Conservation (phyloP, 2,113 vertebrate species). For the Psephotus haematonotus region DNA sequence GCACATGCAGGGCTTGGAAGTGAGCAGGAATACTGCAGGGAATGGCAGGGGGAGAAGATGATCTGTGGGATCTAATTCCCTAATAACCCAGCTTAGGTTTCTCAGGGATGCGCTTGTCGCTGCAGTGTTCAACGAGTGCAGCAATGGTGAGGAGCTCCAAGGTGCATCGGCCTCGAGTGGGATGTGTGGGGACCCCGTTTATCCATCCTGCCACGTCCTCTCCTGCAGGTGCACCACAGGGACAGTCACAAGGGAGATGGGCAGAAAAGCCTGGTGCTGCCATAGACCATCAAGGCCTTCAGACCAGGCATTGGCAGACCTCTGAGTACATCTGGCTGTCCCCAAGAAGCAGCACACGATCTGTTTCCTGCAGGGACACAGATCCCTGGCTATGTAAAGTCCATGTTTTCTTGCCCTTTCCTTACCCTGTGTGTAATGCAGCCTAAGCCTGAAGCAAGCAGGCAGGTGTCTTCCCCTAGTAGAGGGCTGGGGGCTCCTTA, state of each 20-base stretch:
- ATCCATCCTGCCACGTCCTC: not conserved
- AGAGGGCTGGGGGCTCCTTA: not conserved
- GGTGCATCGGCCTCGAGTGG: accelerated
- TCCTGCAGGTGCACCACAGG: not conserved
- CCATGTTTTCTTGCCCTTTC: not conserved
- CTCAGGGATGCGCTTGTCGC: not conserved
- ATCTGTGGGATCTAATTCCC: not conserved
- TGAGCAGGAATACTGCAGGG: not conserved
- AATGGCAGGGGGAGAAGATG: not conserved
- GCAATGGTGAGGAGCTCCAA: not conserved
- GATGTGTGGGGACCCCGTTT: not conserved
- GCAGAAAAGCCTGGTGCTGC: not conserved
- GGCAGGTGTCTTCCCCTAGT: no score
- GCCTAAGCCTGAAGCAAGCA: not conserved
- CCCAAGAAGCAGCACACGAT: not conserved
- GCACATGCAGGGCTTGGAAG: not conserved
- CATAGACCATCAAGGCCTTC: not conserved
- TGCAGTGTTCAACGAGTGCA: not conserved
- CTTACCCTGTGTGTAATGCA: not conserved
- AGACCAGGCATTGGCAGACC: not conserved
- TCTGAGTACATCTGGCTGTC: not conserved
- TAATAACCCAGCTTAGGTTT: not conserved
- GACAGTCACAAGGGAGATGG: not conserved
- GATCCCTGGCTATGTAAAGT: not conserved
- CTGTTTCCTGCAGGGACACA: not conserved